A percentile compares a stretch with the other conserved stretches of the same genome.
These are phyloP conservation scores for Porites evermanni DNA, from an alignment of 92 coral and sea anemone genomes.

Conservation along the genomic window DNA sequence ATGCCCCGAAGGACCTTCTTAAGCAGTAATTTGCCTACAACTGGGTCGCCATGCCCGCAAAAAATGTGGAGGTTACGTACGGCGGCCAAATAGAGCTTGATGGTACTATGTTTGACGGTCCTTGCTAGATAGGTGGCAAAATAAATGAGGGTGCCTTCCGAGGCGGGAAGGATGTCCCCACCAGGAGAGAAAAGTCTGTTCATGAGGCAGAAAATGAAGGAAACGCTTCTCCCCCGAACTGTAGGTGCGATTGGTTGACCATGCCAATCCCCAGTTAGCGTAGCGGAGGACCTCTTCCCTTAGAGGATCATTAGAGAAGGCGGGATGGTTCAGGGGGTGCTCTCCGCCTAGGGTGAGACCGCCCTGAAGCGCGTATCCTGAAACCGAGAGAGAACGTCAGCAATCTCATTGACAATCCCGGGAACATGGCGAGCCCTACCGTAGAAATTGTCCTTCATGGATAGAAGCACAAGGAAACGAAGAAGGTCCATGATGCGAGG, in stretches of 20 bases:
- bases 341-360: neutral
- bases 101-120: too few relatives aligned
- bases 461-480: neutral
- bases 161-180: too few relatives aligned
- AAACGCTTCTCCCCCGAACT: neutral
- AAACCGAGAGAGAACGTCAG: too few relatives aligned
- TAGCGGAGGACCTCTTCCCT: neutral
- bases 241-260: slow-evolving; percentile 3
- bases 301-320: slow-evolving; percentile 10
- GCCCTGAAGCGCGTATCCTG: too few relatives aligned
- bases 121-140: too few relatives aligned
- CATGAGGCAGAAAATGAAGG: neutral
- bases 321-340: slow-evolving; percentile 5
- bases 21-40: too few relatives aligned
- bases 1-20: too few relatives aligned
- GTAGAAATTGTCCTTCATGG: neutral
- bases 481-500: neutral
- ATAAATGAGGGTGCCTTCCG: too few relatives aligned
- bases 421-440: neutral
- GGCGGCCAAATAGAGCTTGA: too few relatives aligned
- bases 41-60: neutral
- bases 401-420: too few relatives aligned
- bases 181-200: too few relatives aligned
- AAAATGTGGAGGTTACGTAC: too few relatives aligned
- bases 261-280: neutral